Percentiles rank a stretch among this genome's conserved stretches.
These are phyloP conservation scores for Xanthia togata DNA, from an alignment of 2,888 invertebrate genomes.

Conservation along the genomic window DNA sequence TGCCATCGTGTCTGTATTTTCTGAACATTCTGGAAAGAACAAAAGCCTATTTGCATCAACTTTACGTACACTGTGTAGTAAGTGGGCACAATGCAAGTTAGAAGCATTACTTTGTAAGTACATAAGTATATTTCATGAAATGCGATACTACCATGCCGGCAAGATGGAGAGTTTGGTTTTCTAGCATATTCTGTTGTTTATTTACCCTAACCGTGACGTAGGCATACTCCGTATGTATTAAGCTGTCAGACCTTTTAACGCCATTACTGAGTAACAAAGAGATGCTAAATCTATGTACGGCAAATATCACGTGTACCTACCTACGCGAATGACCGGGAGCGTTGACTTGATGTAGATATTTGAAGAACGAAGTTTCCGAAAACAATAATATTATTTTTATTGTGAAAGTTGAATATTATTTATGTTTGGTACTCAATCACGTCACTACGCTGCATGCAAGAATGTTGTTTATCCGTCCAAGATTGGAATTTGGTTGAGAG, in stretches of 20 bases:
- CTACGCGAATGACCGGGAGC: constrained; percentile 5
- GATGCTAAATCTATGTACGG: constrained; percentile 20
- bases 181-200: constrained; percentile 12
- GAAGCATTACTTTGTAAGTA: constrained; percentile 17
- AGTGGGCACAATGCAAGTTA: neutral
- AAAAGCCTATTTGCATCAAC: neutral
- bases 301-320: constrained; percentile 6
- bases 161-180: constrained; percentile 4
- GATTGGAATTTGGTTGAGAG: neutral
- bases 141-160: constrained; percentile 6
- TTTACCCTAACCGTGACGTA: constrained; percentile 34
- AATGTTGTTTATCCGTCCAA: constrained; percentile 1
- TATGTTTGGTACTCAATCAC: constrained; percentile 11
- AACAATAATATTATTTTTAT: neutral
- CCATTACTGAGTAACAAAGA: constrained; percentile 38
- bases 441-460: neutral
- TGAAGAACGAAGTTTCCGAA: constrained; percentile 7
- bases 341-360: neutral
- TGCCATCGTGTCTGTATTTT: constrained; percentile 9
- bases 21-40: neutral
- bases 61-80: neutral
- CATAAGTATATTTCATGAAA: constrained; percentile 12
- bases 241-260: constrained; percentile 34
- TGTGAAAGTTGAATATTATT: constrained; percentile 1
- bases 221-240: constrained; percentile 39